These are phyloP conservation scores for Ia io DNA, from an alignment of 2,113 vertebrate species.

Conservation along the genomic window DNA sequence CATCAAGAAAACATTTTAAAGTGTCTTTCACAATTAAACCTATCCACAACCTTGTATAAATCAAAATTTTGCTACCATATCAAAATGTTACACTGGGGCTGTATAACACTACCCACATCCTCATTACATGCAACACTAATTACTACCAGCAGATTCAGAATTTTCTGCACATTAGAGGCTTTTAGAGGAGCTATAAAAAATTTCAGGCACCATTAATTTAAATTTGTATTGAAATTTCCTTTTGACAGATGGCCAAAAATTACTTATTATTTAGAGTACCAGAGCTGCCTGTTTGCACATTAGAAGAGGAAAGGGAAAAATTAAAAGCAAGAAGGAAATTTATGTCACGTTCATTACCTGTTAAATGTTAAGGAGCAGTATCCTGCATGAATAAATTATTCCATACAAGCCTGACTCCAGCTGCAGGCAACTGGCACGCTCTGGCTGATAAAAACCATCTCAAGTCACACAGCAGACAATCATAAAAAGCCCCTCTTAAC, in stretches of 20 bases:
- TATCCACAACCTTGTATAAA: conserved; percentile 84
- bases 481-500: conserved; percentile 83
- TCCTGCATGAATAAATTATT: conserved; percentile 87
- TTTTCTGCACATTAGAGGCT: conserved; percentile 91
- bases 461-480: conserved; percentile 80
- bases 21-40: conserved; percentile 85
- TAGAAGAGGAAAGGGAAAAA: conserved; percentile 87
- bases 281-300: conserved; percentile 87
- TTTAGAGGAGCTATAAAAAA: conserved; percentile 90
- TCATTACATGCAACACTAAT: conserved; percentile 92
- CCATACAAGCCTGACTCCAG: conserved; percentile 82
- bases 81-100: conserved; percentile 87
- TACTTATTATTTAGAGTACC: conserved; percentile 90
- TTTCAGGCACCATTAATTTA: conserved; percentile 93
- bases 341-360: conserved; percentile 89
- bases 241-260: conserved; percentile 92
- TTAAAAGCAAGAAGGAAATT: conserved; percentile 88
- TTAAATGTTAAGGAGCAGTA: conserved; percentile 88
- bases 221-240: conserved; percentile 91
- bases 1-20: conserved; percentile 84
- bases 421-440: conserved; percentile 80
- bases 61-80: conserved; percentile 89
- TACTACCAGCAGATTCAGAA: conserved; percentile 88
- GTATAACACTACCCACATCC: conserved; percentile 84
- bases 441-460: conserved; percentile 80